Base-by-base conservation (phyloP, 2,888 invertebrate genomes). In the Entomobrya proxima region DNA sequence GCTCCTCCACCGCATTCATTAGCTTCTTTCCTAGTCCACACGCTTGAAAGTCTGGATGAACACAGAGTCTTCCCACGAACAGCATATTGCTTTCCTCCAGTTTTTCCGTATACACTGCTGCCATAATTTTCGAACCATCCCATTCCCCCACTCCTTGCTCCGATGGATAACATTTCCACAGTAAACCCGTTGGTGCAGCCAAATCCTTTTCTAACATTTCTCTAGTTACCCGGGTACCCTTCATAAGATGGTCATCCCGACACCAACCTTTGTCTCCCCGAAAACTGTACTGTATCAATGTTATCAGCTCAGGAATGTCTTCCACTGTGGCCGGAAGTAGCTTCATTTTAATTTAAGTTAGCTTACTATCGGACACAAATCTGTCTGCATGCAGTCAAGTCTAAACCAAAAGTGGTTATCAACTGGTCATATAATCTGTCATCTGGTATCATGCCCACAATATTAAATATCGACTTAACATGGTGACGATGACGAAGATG, bases 271-370 rank as follows among this genome's bases (percentile, higher is more conserved):
- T 47, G 27, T 40, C 30, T 44, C 72, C 72, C 0, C 72, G 40
- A 24, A 44, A 74, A 44, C 72, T 47, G 30, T 5, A 44, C 27
- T 74, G 47, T 2, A 74, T 44, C n/a, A 74, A 24, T 6, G 47
- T 15, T 24, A 40, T 30, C 24, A 74, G 72, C 27, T 44, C 47
- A 11, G 72, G 47, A 44, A 74, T 74, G 47, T 74, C 72, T 21
- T 74, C 15, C 4, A 21, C 1, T 4, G 44, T 74, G 24, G 72
- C 72, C 9, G 47, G 72, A 30, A 47, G 24, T 18, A 58, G n/a
- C 21, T 58, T 15, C 58, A 58, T 58, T 21, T 55, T n/a, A 55
- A 21, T 55, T 18, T 24, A 18, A 55, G 55, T 27, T 24, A 55
- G 18, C 13, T 7, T 44, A 44, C 7, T 11, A 13, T 44, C 9